Percentiles rank a stretch among this genome's conserved stretches.
phyloP scores from a whole-genome alignment of 2,888 invertebrate species.

The Gastracanthus pulcherrimus region DNA sequence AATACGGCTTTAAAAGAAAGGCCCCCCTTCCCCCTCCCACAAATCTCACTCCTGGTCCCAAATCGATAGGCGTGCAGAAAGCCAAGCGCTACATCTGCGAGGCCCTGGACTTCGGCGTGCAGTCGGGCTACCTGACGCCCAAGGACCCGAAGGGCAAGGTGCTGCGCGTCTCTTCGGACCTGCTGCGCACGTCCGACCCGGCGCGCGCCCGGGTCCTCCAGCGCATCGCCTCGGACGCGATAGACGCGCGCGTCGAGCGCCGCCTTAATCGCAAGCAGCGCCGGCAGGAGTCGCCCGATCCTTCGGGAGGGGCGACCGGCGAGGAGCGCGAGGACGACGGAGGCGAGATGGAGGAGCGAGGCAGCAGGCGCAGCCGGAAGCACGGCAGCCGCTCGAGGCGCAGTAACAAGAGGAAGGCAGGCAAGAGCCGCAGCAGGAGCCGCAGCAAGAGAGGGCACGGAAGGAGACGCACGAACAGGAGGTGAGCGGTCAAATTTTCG shows the following conservation, averaged over 20 bases:
- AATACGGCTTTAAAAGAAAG: too few species aligned
- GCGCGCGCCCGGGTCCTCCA: not conserved
- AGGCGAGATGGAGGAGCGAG: conserved; percentile 16
- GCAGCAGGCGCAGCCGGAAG: conserved; percentile 36
- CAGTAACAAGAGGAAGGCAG: conserved; percentile 35
- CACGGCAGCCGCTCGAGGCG: conserved; percentile 49
- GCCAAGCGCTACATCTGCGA: conserved; percentile 64
- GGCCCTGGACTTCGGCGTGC: conserved; percentile 66
- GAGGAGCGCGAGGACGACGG: conserved; percentile 32
- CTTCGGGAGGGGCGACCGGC: not conserved
- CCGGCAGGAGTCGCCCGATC: conserved; percentile 7
- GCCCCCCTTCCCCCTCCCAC: too few species aligned
- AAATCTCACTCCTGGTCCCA: too few species aligned
- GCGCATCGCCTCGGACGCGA: not conserved
- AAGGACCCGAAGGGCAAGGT: conserved; percentile 62
- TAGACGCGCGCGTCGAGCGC: not conserved
- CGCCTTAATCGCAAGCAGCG: not conserved
- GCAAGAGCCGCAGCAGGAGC: conserved; percentile 49
- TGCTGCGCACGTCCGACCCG: conserved; percentile 45
- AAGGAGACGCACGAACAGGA: not conserved
- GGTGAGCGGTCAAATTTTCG: not conserved
- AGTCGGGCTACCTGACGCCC: conserved; percentile 65
- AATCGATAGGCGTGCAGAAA: conserved; percentile 54
- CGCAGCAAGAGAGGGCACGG: conserved; percentile 25
- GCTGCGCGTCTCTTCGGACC: conserved; percentile 66